Conservation (phyloP, 1,140 invertebrate genomes). For the Gryon sp. region DNA sequence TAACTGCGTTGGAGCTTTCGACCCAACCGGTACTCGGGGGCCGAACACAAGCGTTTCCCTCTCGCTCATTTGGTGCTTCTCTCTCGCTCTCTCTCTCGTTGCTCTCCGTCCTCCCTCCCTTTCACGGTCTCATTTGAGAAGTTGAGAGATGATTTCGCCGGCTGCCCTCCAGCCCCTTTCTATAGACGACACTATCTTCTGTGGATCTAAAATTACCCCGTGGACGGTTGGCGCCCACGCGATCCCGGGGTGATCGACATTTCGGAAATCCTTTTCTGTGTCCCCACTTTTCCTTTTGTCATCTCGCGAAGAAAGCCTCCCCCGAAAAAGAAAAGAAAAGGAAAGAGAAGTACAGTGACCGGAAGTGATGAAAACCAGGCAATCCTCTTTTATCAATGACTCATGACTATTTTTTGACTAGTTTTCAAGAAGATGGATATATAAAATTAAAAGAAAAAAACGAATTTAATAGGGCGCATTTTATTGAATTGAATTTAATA, state of each 20-base stretch:
- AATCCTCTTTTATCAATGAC: slow-evolving; percentile 17
- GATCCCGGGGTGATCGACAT: slow-evolving; percentile 56
- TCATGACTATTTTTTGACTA: slow-evolving; percentile 11
- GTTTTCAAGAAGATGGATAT: background rate
- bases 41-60: slow-evolving; percentile 23
- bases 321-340: background rate
- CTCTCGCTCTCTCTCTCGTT: slow-evolving; percentile 18
- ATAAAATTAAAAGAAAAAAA: background rate
- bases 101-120: slow-evolving; percentile 27
- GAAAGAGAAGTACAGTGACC: background rate
- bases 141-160: slow-evolving; percentile 50
- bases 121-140: slow-evolving; percentile 14
- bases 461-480: background rate
- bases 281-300: too few relatives aligned
- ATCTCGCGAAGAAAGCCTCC: background rate
- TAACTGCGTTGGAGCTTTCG: slow-evolving; percentile 71
- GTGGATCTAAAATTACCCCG: slow-evolving; percentile 75
- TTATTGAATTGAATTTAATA: too few relatives aligned
- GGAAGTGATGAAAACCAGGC: slow-evolving; percentile 3
- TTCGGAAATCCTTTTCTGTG: slow-evolving; percentile 46
- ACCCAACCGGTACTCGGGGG: slow-evolving; percentile 38
- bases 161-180: slow-evolving; percentile 50
- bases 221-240: slow-evolving; percentile 59
- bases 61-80: slow-evolving; percentile 10
- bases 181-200: slow-evolving; percentile 73